Percentiles rank a stretch among this genome's conserved stretches.
Evolutionary conservation across 2,888 invertebrate genomes (phyloP).

Genomic region (Aporophyla lueneburgensis): DNA sequence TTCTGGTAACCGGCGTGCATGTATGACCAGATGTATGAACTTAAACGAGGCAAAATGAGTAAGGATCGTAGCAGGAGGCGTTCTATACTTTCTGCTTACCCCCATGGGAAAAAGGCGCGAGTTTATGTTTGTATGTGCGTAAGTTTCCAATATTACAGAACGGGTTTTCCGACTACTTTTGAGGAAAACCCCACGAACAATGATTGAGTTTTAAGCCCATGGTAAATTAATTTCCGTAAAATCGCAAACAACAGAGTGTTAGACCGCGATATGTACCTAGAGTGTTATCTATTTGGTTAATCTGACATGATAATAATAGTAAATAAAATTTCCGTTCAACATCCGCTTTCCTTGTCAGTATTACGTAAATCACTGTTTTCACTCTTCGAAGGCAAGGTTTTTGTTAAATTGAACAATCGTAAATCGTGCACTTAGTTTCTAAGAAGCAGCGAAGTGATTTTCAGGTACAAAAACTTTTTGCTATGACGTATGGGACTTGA

Average conservation of each 20-base stretch:
- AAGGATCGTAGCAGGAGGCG: no score
- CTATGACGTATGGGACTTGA: conserved; percentile 27
- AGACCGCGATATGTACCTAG: conserved; percentile 26
- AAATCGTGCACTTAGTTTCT: conserved; percentile 39
- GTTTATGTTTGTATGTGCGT: no score
- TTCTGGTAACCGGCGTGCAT: no score
- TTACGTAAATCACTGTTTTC: conserved; percentile 47
- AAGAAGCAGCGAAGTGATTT: conserved; percentile 17
- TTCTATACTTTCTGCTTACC: no score
- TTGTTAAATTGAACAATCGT: conserved; percentile 27
- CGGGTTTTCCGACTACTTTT: neutral
- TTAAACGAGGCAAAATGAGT: no score
- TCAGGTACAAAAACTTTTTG: conserved; percentile 35
- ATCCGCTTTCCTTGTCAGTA: conserved; percentile 52
- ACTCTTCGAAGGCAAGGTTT: conserved; percentile 13
- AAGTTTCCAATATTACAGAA: neutral
- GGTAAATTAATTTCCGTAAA: conserved; percentile 32
- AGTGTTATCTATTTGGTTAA: conserved; percentile 51
- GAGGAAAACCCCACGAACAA: neutral
- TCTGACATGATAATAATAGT: conserved; percentile 45
- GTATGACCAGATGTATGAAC: no score
- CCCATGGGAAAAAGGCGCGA: no score
- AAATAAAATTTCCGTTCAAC: conserved; percentile 47
- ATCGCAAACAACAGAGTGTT: conserved; percentile 37
- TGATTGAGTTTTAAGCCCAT: neutral